Base-by-base conservation (phyloP, 2,113 vertebrate species). In the Ochotona curzoniae region DNA sequence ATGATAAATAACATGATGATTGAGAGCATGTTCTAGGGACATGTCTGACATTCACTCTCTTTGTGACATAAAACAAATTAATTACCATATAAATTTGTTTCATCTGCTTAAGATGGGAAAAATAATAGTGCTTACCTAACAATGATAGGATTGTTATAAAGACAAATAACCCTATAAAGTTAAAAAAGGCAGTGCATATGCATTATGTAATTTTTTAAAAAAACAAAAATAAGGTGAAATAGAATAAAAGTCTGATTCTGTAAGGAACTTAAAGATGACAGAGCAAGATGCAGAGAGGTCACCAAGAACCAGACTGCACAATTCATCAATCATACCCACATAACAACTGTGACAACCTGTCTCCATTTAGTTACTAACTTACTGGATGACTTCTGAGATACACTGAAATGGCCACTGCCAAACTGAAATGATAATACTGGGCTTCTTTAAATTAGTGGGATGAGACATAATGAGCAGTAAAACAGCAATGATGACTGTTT, bases 401-500 rank as follows among this genome's bases (percentile, higher is more conserved):
- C 25, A 69, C 0, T 82, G 47, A 85, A 83, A 78, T 35, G 23
- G 35, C 8, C 71, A 21, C 1, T 87, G 69, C 57, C 93, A 93
- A 61, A 71, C 1, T 2, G 18, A n/a, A 54, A 75, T 30, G 69
- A 85, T 76, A 71, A 94, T 28, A 44, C 25, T 44, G 17, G 60
- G 14, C 2, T 73, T 75, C 61, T 84, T 87, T 91, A 82, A 66
- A 83, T 92, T 60, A 80, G 51, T 93, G n/a, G 49, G 63, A n/a
- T 30, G 69, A 94, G 63, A 12, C 81, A 84, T 57, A 93, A 35
- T 54, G 49, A 87, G 80, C 18, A 51, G 25, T 47, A 49, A 94
- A 90, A 89, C 81, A 35, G 21, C 26, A 44, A 26, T 28, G 70
- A 70, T 57, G 44, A 81, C 57, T 90, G 25, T 83, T 94, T 73